Conservation (phyloP, 2,888 invertebrate genomes). For the Oeneis ivallda region DNA sequence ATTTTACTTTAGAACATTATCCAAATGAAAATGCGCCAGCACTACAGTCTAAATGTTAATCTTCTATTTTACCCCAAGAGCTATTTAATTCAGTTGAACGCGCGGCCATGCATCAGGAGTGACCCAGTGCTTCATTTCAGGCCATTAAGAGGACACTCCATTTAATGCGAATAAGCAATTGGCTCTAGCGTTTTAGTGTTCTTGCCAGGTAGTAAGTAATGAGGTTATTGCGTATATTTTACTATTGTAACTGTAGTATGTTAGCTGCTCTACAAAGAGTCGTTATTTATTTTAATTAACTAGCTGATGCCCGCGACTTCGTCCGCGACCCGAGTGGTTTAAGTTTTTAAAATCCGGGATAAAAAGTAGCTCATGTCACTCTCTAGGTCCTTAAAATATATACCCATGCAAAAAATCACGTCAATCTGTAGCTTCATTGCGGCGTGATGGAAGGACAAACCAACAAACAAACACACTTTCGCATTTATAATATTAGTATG, state of each 20-base stretch:
- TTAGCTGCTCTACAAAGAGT: background rate
- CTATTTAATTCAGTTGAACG: slow-evolving; percentile 36
- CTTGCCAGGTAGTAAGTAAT: slow-evolving; percentile 38
- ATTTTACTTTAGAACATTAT: slow-evolving; percentile 24
- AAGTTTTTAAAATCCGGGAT: no score
- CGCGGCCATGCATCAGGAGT: slow-evolving; percentile 36
- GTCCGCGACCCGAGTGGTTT: no score
- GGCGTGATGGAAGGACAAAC: no score
- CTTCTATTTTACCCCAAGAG: slow-evolving; percentile 31
- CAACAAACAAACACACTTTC: no score
- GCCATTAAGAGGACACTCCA: slow-evolving; percentile 39
- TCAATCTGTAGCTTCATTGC: no score
- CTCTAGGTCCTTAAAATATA: no score
- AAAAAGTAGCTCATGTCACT: no score
- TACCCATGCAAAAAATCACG: no score
- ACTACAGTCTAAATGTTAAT: slow-evolving; percentile 28
- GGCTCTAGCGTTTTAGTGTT: slow-evolving; percentile 38
- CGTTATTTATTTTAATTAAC: no score
- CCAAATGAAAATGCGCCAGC: slow-evolving; percentile 26
- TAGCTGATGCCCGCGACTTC: background rate
- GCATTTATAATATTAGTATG: no score
- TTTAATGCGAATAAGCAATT: slow-evolving; percentile 40
- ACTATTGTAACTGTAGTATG: background rate
- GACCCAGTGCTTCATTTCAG: slow-evolving; percentile 39
- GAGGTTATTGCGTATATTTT: slow-evolving; percentile 26